Conservation (phyloP, 2,888 invertebrate genomes). For the Myopa testacea region DNA sequence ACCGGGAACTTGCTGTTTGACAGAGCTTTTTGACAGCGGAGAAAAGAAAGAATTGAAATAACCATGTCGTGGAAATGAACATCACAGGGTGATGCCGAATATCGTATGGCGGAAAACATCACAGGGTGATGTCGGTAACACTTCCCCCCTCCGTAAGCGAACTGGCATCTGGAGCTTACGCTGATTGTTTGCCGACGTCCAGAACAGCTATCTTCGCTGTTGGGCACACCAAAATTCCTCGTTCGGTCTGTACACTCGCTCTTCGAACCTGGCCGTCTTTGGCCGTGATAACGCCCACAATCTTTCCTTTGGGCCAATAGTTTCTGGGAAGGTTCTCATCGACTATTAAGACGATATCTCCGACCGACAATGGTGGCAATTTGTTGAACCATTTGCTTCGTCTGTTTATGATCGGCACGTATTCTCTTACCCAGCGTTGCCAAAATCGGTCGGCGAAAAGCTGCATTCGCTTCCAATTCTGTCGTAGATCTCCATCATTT, state of each 20-base stretch:
- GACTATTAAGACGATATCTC: constrained; percentile 3
- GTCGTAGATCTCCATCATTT: constrained; percentile 38
- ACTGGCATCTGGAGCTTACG: background rate
- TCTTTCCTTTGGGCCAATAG: background rate
- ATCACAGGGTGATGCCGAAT: too few species aligned
- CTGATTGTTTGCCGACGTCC: too few species aligned
- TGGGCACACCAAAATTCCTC: too few species aligned
- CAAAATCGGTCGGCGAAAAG: constrained; percentile 41
- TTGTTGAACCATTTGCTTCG: constrained; percentile 42
- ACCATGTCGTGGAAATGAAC: too few species aligned
- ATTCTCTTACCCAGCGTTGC: constrained; percentile 43
- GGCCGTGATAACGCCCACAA: background rate
- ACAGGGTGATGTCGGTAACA: background rate
- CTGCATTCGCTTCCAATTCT: constrained; percentile 44
- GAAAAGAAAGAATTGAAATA: too few species aligned
- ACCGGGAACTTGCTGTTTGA: too few species aligned
- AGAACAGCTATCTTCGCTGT: too few species aligned
- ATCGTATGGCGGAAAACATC: too few species aligned
- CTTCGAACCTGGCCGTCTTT: too few species aligned
- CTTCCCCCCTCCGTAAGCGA: background rate
- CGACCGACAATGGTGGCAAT: background rate
- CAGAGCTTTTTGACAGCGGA: too few species aligned
- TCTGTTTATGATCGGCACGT: constrained; percentile 39
- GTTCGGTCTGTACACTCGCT: too few species aligned
- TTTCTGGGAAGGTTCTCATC: background rate